Percentiles rank a stretch among this genome's conserved stretches.
phyloP scores from a whole-genome alignment of 2,797 vertebrate genomes.

The Craterocephalus amniculus region DNA sequence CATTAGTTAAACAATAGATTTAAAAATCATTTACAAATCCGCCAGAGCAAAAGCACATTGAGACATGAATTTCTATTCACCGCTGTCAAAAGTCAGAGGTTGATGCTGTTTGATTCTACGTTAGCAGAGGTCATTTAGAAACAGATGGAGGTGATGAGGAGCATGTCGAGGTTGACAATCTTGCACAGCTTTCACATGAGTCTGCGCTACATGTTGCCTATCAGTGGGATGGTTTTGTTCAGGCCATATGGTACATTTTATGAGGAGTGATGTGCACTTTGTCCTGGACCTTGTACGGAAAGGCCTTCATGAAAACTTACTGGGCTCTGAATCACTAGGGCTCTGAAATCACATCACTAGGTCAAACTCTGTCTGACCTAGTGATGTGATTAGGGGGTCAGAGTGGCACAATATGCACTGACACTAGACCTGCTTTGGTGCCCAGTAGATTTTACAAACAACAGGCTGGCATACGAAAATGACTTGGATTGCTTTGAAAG shows the following conservation, averaged over 20 bases:
- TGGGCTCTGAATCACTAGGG: too few relatives aligned
- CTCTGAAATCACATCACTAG: too few relatives aligned
- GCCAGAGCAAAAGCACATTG: not conserved
- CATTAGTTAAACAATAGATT: conserved; percentile 7
- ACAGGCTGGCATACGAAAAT: not conserved
- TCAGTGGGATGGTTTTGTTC: not conserved
- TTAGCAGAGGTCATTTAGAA: not conserved
- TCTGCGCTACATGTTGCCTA: not conserved
- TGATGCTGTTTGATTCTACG: not conserved
- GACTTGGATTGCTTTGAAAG: not conserved
- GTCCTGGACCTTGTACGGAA: not conserved
- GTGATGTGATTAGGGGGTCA: not conserved
- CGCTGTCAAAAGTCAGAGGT: not conserved
- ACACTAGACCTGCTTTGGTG: not conserved
- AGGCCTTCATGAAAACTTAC: not conserved
- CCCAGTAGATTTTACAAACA: not conserved
- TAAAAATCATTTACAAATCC: not conserved
- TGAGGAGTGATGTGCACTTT: not conserved
- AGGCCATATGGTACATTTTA: not conserved
- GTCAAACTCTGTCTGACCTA: not conserved
- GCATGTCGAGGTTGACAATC: not conserved
- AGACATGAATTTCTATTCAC: too few relatives aligned
- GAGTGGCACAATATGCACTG: not conserved
- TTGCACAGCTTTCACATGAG: not conserved
- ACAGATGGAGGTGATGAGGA: conserved; percentile 1